Evolutionary conservation across 30 jellyfish, hydroid and myxozoan genomes (phyloP), one percentile per base, ranked within the genome.

Genomic region (Turritopsis dohrnii): DNA sequence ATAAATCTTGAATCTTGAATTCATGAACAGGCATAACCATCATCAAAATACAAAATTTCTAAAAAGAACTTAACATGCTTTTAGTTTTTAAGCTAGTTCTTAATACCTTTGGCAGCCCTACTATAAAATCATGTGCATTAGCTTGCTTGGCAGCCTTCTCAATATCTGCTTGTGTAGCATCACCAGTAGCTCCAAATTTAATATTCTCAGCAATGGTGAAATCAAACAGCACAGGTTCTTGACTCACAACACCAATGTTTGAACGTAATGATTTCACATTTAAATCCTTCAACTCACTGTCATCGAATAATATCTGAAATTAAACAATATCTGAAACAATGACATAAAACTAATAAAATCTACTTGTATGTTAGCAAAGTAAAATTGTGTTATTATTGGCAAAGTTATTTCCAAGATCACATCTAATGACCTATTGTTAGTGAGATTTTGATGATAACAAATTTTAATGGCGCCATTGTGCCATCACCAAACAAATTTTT

Each of bases 161-260:
- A n/a, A 89, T 76, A n/a, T 85, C 96, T 26, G 30, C 77, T 1
- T 76, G 87, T 7, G 96, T 85, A 17, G 90, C 96, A 22, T 80
- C 96, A n/a, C 19, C 53, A 23, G 20, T 82, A 29, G 85, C 87
- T 4, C 99, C 99, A 95, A 94, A 87, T 29, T 86, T 79, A 41
- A 94, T 94, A 72, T 94, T 94, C 29, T 94, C 95, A 0, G 86
- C 90, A 28, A 94, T 94, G 52, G 96, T 74, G 31, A 89, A 87
- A 52, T 94, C 99, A 75, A 94, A 94, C 53, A 94, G 84, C 25
- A 94, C 84, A 18, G 99, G 99, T 79, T 94, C 99, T 84, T 94
- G 99, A 54, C 96, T 88, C 41, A 94, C 99, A 8, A 94, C 95
- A 25, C 99, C 99, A 71, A 94, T 86, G 83, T 94, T 95, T 83